Conservation (phyloP, 2,113 vertebrate species). For the Cygnus buccinator region DNA sequence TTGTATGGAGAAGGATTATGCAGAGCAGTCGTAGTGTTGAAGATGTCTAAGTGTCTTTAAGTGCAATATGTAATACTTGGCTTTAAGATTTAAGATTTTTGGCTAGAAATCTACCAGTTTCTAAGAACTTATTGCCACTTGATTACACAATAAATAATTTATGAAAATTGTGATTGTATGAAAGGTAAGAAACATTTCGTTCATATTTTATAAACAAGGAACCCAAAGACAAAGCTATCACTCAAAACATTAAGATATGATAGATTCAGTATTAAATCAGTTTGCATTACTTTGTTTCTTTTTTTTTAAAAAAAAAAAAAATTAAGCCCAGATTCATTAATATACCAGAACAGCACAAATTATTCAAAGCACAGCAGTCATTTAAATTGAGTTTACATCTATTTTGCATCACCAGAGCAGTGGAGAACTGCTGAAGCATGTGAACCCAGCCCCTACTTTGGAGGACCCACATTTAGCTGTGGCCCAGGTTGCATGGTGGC, state of each 20-base stretch:
- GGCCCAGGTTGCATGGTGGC: neutral
- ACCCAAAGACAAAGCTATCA: neutral
- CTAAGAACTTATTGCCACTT: neutral
- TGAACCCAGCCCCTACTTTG: neutral
- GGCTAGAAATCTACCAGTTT: neutral
- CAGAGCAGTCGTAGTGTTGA: neutral
- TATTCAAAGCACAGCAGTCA: neutral
- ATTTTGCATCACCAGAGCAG: neutral
- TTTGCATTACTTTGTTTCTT: neutral
- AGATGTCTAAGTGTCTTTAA: neutral
- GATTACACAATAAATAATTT: neutral
- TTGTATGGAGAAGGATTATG: neutral
- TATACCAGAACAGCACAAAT: neutral
- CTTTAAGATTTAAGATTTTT: neutral
- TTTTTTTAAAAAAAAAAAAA: neutral
- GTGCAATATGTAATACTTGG: neutral
- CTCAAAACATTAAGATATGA: neutral
- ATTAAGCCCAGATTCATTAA: neutral
- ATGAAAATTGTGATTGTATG: neutral
- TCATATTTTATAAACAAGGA: constrained; percentile 17
- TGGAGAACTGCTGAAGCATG: neutral
- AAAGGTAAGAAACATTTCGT: neutral
- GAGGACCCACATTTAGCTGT: fast-evolving
- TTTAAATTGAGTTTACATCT: neutral
- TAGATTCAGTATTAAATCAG: neutral